Conservation (phyloP, 2,113 vertebrate genomes). For the Penelope pileata region DNA sequence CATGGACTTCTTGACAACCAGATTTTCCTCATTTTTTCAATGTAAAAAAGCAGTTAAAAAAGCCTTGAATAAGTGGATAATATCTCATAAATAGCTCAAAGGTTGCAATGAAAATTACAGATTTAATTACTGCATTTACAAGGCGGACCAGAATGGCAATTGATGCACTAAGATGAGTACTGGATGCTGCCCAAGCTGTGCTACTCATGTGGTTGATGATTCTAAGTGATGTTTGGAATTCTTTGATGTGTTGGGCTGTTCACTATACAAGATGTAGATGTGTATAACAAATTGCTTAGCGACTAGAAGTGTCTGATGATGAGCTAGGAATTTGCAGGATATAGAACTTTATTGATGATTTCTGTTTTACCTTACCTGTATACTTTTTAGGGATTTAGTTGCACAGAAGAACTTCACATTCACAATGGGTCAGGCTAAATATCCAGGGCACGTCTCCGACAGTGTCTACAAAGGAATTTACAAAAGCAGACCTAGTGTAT, state of each 20-base stretch:
- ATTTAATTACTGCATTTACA: background rate
- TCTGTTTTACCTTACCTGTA: background rate
- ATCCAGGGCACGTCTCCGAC: background rate
- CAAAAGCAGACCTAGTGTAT: background rate
- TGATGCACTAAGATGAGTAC: background rate
- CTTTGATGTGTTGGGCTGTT: background rate
- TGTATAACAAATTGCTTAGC: background rate
- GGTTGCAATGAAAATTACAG: background rate
- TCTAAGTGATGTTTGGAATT: background rate
- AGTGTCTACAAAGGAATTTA: background rate
- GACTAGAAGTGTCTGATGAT: background rate
- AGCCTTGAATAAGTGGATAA: background rate
- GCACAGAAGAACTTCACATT: background rate
- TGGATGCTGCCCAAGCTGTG: background rate
- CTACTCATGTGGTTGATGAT: background rate
- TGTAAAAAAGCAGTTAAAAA: background rate
- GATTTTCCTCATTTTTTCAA: background rate
- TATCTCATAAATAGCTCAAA: conserved; percentile 16
- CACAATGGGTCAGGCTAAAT: background rate
- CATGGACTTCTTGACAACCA: background rate
- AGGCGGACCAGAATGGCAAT: background rate
- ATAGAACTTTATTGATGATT: background rate
- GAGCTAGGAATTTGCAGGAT: background rate
- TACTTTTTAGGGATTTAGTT: background rate
- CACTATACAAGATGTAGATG: background rate